Base-by-base conservation (phyloP, 2,797 vertebrate genomes). In the Hippopotamyrus pictus region DNA sequence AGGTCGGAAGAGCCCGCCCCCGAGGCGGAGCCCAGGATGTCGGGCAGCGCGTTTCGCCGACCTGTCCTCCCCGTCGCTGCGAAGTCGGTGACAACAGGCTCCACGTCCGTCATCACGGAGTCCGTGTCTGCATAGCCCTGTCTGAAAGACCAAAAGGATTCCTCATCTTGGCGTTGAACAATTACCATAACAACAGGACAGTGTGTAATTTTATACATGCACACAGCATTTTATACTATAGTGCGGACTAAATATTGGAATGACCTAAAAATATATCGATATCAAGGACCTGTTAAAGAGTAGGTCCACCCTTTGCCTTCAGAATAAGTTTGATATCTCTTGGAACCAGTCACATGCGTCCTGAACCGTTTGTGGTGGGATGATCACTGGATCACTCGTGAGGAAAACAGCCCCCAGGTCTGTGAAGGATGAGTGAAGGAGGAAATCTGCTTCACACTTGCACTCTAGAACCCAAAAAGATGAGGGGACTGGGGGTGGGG, bases 41-140 rank as follows among this genome's bases (percentile, higher is more conserved):
- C 97, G 4, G 97, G 96, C 91, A 97, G 90, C 82, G 97, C 97
- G 1, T 98, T 98, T 82, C 97, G 94, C 90, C 97, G 97, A 84
- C 97, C 97, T 1, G 96, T 93, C 90, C 97, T 95, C 88, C 96
- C 96, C 0, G 97, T 97, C 69, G 97, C 94, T 54, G 95, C 96
- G 92, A 98, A 98, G 93, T 94, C 96, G 91, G 94, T 94, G 92
- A 96, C 95, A 90, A 94, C 95, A 90, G 96, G 91, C 93, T 98
- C 96, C 94, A 97, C 97, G 95, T 98, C 97, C 94, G 96, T 97
- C 97, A 97, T 97, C 90, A 94, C 94, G 94, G 96, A 91, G 90
- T 93, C 93, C 94, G 95, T 88, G 73, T 96, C 95, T 92, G 97
- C 97, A 97, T 96, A 96, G 95, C 96, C 96, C 94, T 94, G 95